Percentiles rank a stretch among this genome's conserved stretches.
phyloP scores from a whole-genome alignment of 2,113 vertebrate genomes.

The Apistogramma diplotaenia region DNA sequence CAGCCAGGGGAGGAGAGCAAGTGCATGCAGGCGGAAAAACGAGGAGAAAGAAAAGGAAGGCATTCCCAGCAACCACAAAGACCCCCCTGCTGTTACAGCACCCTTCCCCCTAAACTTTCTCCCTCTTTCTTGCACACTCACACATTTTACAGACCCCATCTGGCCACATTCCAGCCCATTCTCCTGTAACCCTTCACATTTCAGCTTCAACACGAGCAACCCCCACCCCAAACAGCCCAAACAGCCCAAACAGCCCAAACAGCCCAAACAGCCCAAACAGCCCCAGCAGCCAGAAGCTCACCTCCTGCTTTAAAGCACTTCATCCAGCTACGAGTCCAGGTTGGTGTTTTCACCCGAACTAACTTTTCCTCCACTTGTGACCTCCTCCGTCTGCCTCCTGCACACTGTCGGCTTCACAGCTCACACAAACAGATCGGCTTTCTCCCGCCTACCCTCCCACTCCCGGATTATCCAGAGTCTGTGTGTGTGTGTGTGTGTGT shows the following conservation, averaged over 20 bases:
- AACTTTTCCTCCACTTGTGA: constrained; percentile 34
- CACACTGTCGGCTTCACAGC: constrained; percentile 39
- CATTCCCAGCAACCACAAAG: constrained; percentile 73
- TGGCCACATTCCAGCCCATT: constrained; percentile 61
- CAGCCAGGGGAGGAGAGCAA: constrained; percentile 46
- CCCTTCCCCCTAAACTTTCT: constrained; percentile 52
- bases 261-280: neutral
- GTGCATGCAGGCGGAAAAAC: constrained; percentile 62
- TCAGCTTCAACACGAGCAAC: neutral
- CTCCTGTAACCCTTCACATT: neutral
- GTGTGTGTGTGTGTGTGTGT: constrained; percentile 34
- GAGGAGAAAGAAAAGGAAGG: constrained; percentile 51
- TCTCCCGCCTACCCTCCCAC: constrained; percentile 68
- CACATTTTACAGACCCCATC: constrained; percentile 48
- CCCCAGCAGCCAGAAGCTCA: constrained; percentile 32
- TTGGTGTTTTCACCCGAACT: neutral
- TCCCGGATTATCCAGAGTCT: constrained; percentile 55
- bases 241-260: neutral
- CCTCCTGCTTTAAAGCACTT: constrained; percentile 68
- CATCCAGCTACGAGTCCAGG: constrained; percentile 46
- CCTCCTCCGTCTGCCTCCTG: constrained; percentile 1
- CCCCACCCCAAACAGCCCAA: neutral
- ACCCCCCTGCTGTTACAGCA: constrained; percentile 44
- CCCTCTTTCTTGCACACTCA: neutral
- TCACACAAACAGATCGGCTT: constrained; percentile 71